A percentile compares a stretch with the other conserved stretches of the same genome.
phyloP scores from a whole-genome alignment of 2,888 invertebrate species.

The Strigamia transsilvanica region DNA sequence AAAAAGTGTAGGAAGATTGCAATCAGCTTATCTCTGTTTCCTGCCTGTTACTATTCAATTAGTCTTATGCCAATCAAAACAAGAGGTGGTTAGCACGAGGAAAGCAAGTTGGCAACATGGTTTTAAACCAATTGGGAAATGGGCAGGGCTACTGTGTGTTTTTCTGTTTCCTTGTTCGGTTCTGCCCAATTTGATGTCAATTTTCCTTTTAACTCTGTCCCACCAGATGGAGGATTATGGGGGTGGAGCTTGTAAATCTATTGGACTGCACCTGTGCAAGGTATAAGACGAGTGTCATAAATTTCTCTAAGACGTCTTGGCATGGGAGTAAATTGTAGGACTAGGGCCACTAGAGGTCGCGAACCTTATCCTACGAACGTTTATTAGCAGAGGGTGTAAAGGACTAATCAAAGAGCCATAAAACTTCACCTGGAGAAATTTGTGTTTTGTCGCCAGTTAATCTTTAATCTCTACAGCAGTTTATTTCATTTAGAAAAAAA shows the following conservation, averaged over 20 bases:
- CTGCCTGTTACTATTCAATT: conserved; percentile 36
- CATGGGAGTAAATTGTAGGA: conserved; percentile 41
- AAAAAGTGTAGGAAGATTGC: not conserved
- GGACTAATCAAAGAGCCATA: conserved; percentile 49
- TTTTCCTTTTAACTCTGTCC: conserved; percentile 45
- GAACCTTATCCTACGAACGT: conserved; percentile 41
- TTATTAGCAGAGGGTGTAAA: conserved; percentile 39
- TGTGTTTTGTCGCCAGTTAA: conserved; percentile 45
- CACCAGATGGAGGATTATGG: conserved; percentile 17
- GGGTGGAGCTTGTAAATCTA: conserved; percentile 20
- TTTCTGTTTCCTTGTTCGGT: conserved; percentile 18
- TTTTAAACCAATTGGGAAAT: conserved; percentile 24
- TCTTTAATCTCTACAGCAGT: conserved; percentile 1
- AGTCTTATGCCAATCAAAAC: conserved; percentile 26
- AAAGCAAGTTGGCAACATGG: not conserved
- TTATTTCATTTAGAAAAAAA: not conserved
- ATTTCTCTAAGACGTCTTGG: conserved; percentile 29
- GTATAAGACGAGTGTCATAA: conserved; percentile 43
- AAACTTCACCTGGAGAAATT: conserved; percentile 43
- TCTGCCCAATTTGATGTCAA: conserved; percentile 42
- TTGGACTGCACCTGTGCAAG: conserved; percentile 48
- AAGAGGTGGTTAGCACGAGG: conserved; percentile 31
- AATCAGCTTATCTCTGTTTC: not conserved
- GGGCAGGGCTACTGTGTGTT: conserved; percentile 29
- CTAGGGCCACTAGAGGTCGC: conserved; percentile 39